These are phyloP conservation scores for Paramacrobiotus metropolitanus DNA, from an alignment of 1,140 invertebrate genomes.

Conservation along the genomic window DNA sequence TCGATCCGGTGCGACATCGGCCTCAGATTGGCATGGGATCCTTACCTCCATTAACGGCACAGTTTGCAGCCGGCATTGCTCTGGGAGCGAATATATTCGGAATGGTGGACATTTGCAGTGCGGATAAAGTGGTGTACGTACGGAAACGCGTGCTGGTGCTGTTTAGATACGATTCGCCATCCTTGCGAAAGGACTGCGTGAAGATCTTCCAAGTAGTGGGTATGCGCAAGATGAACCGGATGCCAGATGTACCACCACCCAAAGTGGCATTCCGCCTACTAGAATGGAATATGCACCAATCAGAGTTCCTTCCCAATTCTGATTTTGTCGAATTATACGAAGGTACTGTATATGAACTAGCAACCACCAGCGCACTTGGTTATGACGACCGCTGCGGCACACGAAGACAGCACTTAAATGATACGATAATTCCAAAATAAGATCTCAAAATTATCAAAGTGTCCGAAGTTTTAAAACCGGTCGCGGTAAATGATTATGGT, in stretches of 20 bases:
- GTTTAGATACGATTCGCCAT: constrained; percentile 87
- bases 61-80: constrained; percentile 49
- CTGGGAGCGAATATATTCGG: constrained; percentile 87
- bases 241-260: background rate
- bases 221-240: background rate
- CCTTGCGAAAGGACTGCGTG: constrained; percentile 63
- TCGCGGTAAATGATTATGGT: too few species aligned
- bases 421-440: background rate
- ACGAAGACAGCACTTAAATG: background rate
- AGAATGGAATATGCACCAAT: background rate
- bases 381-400: too few species aligned
- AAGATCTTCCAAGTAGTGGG: constrained; percentile 57
- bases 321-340: background rate
- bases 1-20: constrained; percentile 15
- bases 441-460: too few species aligned
- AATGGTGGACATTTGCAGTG: constrained; percentile 81
- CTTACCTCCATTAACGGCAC: constrained; percentile 28
- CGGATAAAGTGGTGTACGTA: constrained; percentile 64
- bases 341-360: too few species aligned
- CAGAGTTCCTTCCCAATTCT: constrained; percentile 22
- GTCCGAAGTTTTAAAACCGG: too few species aligned
- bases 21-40: constrained; percentile 7
- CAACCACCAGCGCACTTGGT: too few species aligned
- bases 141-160: constrained; percentile 75
- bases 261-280: background rate